These are phyloP conservation scores for Tethya wilhelma DNA, from an alignment of 37 sponge, comb jelly and placozoan species.

Conservation along the genomic window DNA sequence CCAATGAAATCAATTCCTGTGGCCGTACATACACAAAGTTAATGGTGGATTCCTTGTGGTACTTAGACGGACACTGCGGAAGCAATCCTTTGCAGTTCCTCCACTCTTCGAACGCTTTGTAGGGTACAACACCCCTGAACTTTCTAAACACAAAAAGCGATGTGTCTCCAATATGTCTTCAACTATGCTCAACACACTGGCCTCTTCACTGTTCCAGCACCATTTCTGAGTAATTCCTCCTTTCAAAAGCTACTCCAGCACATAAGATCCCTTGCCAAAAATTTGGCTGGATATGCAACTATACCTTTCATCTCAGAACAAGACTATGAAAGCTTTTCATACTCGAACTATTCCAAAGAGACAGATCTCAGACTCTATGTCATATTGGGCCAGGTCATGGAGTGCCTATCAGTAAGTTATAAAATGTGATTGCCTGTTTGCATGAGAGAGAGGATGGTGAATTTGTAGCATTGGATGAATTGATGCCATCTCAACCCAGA, in stretches of 20 bases:
- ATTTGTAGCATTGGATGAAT: not conserved
- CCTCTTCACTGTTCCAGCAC: constrained; percentile 24
- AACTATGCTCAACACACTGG: constrained; percentile 1
- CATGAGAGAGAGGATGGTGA: not conserved
- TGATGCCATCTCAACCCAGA: not conserved
- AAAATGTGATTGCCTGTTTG: not conserved
- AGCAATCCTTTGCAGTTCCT: constrained; percentile 41
- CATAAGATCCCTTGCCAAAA: constrained; percentile 4
- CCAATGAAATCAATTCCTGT: not conserved
- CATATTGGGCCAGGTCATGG: no score
- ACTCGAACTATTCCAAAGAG: constrained; percentile 4
- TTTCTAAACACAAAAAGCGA: constrained; percentile 49
- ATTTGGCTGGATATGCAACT: constrained; percentile 12
- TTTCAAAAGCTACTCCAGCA: constrained; percentile 5
- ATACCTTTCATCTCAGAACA: constrained; percentile 40
- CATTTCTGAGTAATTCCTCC: constrained; percentile 5
- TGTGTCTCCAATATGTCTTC: not conserved
- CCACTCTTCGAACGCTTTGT: constrained; percentile 14
- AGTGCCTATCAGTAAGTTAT: not conserved
- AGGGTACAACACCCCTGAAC: constrained; percentile 28
- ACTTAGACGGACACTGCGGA: constrained; percentile 45
- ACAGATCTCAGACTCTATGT: constrained; percentile 21
- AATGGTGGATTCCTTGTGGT: constrained; percentile 47
- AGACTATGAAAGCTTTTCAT: constrained; percentile 28
- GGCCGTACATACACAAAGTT: constrained; percentile 13